Percentiles rank a stretch among this genome's conserved stretches.
Conservation (phyloP, 2,888 invertebrate genomes). For the Taphrorychus bicolor region DNA sequence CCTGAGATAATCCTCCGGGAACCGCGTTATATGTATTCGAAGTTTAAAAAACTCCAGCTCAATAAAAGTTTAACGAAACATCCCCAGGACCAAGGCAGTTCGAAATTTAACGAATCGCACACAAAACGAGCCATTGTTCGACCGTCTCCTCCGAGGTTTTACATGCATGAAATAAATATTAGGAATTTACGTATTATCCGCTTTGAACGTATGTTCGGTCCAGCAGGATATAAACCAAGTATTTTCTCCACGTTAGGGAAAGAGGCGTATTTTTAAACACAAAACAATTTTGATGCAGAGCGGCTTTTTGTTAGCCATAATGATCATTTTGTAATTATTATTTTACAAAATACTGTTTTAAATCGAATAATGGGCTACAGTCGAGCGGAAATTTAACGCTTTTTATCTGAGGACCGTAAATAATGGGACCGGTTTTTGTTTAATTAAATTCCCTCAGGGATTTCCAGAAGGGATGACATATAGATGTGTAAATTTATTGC, state of each 20-base stretch:
- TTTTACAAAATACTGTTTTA: background rate
- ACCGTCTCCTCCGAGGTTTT: background rate
- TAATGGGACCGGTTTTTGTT: background rate
- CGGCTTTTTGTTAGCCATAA: background rate
- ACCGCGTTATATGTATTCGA: background rate
- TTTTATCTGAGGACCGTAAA: background rate
- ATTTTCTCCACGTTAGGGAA: background rate
- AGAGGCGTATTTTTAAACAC: background rate
- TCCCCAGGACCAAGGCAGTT: background rate
- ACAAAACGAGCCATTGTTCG: background rate
- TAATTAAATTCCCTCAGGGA: background rate
- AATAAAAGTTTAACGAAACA: background rate
- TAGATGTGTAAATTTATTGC: no score
- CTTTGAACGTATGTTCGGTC: background rate
- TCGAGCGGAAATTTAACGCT: background rate
- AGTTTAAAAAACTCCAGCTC: background rate
- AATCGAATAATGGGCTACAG: background rate
- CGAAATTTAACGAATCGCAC: background rate
- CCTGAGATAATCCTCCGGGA: background rate
- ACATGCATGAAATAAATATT: background rate
- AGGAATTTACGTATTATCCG: background rate
- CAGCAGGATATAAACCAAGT: background rate
- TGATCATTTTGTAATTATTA: background rate
- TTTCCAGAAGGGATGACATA: background rate
- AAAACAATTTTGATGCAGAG: background rate